Base-by-base conservation (phyloP, 2,797 vertebrate genomes). In the Menidia menidia region DNA sequence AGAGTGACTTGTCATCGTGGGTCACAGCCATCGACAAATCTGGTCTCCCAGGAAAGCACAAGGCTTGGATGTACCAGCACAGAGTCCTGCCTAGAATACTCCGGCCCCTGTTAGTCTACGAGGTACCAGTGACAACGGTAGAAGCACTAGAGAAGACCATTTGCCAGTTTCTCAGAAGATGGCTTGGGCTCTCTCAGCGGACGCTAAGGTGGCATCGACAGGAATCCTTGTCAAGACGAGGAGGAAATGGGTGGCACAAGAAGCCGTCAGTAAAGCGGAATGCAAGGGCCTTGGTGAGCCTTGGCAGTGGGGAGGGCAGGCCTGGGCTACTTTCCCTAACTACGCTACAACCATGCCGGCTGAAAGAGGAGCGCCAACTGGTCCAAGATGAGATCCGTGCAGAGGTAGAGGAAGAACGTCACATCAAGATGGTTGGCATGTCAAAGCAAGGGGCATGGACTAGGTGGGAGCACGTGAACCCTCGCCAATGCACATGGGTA, bases 231-330 rank as follows among this genome's bases (percentile, higher is more conserved):
- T 58, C n/a, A 58, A 58, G 18, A 43, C 39, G 2, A 1, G 39
- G 39, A 42, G 35, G 19, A 58, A 58, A 39, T 57, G 55, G 55
- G 11, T 19, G 39, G 35, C 35, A n/a, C 55, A 41, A 18, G 55
- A 58, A 25, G 39, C 56, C 35, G 12, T 43, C 18, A 15, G 0
- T 14, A 41, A 2, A 42, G 18, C 56, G 7, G 56, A 58, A 3
- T n/a, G 39, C 12, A 3, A 4, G 18, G 11, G 18, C 15, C 6
- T 7, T n/a, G 15, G 16, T 47, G 16, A 16, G 45, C 45, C 6
- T 6, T 16, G 0, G 44, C 44, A 45, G 15, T 14, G 44, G 15
- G 44, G 3, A 14, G 44, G 8, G 14, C 45, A 47, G 45, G 45
- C 18, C 16, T 47, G 2, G 45, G 16, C 16, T 47, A 16, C 15